phyloP scores from a whole-genome alignment of 2,888 invertebrate species.

The Lycocerus yunnanus region DNA sequence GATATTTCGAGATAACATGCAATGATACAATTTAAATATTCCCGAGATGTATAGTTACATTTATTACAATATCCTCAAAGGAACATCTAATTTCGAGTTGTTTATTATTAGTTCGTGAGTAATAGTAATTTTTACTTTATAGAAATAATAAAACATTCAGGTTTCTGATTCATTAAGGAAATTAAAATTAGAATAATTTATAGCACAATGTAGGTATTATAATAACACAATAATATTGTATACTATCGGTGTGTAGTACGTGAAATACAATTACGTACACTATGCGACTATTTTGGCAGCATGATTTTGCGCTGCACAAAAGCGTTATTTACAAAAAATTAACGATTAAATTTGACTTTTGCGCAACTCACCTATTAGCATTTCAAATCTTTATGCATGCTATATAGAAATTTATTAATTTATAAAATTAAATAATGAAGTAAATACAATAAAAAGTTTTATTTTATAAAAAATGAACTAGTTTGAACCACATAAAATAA shows the following conservation, averaged over 20 bases:
- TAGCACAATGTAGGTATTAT: too few relatives aligned
- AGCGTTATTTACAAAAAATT: not conserved
- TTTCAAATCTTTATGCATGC: too few relatives aligned
- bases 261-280: not conserved
- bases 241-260: not conserved
- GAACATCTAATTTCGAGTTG: slow-evolving; percentile 22
- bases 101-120: slow-evolving; percentile 18
- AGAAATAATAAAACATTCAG: not conserved
- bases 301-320: not conserved
- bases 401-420: not conserved
- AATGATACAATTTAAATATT: slow-evolving; percentile 24
- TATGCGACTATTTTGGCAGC: not conserved
- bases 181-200: slow-evolving; percentile 23
- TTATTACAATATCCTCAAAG: slow-evolving; percentile 20
- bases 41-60: slow-evolving; percentile 18
- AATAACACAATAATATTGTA: not conserved
- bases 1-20: slow-evolving; percentile 31
- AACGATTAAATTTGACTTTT: too few relatives aligned
- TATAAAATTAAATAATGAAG: not conserved
- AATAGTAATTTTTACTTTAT: slow-evolving; percentile 16
- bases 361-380: too few relatives aligned
- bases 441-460: too few relatives aligned
- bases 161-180: slow-evolving; percentile 18
- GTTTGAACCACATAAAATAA: too few relatives aligned
- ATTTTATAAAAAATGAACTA: not conserved